Evolutionary conservation across 1,140 invertebrate genomes (phyloP), one percentile per base, ranked within the genome.

Genomic region (Papilio polyxenes): DNA sequence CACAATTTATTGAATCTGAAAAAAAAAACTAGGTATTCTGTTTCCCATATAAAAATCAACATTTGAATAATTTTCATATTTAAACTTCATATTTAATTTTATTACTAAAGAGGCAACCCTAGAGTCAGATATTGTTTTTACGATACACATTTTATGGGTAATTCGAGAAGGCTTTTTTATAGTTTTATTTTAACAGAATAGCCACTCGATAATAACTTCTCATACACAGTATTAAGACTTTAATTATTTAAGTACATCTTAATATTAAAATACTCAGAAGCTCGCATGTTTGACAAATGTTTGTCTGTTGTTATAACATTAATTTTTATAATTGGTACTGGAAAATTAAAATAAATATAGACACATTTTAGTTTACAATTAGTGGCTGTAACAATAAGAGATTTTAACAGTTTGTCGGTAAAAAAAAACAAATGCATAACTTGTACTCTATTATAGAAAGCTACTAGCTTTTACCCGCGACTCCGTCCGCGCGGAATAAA

Each of bases 271-370:
- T 37, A 65, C 62, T 4, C 31, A 59, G 62, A 37, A 31, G 65
- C 6, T 4, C 10, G 31, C 11, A 31, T 37, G 23, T 72, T 31
- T 72, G 65, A 40, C 65, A 72, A 72, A 72, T 72, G 65, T 72
- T 40, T 69, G 23, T 72, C 65, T 40, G 65, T 72, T 72, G 65
- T 72, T 37, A 15, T 72, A 72, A 72, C 65, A 40, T 72, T 72
- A 37, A 72, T 37, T 72, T 72, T 72, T 7, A 72, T 72, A 40
- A 40, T 37, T 72, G 31, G 65, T 5, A 40, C n/a, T 65, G 20
- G 31, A 13, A 65, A 65, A 65, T 65, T 23, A 31, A 10, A 65
- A n/a, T n/a, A 65, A 11, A 20, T 20, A 62, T 65, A 9, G 0
- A 6, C 3, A n/a, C 5, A 11, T 10, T 0, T 31, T 65, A 65